phyloP scores from a whole-genome alignment of 2,888 invertebrate genomes.

The Lamellibrachia columna region DNA sequence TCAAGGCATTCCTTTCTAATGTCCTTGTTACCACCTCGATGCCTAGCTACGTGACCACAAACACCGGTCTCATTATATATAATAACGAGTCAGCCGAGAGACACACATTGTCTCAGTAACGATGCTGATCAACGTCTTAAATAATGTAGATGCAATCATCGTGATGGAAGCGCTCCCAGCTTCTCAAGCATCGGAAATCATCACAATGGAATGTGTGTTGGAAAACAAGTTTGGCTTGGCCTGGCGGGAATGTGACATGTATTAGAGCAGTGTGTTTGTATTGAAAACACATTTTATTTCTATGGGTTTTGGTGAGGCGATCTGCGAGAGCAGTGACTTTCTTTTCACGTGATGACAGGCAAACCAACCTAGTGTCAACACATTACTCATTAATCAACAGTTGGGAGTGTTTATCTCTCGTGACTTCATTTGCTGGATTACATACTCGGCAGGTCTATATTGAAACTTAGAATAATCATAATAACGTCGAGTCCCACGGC shows the following conservation, averaged over 20 bases:
- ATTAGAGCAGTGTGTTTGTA: not conserved
- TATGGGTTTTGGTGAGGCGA: not conserved
- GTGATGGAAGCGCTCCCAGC: not conserved
- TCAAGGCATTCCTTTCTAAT: not conserved
- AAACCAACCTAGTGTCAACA: not conserved
- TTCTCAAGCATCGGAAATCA: not conserved
- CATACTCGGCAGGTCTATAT: not conserved
- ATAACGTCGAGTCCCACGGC: not conserved
- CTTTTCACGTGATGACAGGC: not conserved
- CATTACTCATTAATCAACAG: not conserved
- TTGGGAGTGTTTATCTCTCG: not conserved
- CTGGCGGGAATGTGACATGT: not conserved
- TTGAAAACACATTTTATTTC: not conserved
- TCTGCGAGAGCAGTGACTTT: not conserved
- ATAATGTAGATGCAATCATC: not conserved
- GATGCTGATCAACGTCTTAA: not conserved
- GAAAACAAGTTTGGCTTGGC: not conserved
- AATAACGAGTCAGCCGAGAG: not conserved
- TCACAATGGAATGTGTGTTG: not conserved
- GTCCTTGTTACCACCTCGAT: not conserved
- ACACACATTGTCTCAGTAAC: not conserved
- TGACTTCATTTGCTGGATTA: not conserved
- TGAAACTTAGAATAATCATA: not conserved
- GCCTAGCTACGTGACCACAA: not conserved
- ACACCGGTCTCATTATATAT: not conserved